Conservation (phyloP, 2,797 vertebrate species). For the Brachymystax lenok region DNA sequence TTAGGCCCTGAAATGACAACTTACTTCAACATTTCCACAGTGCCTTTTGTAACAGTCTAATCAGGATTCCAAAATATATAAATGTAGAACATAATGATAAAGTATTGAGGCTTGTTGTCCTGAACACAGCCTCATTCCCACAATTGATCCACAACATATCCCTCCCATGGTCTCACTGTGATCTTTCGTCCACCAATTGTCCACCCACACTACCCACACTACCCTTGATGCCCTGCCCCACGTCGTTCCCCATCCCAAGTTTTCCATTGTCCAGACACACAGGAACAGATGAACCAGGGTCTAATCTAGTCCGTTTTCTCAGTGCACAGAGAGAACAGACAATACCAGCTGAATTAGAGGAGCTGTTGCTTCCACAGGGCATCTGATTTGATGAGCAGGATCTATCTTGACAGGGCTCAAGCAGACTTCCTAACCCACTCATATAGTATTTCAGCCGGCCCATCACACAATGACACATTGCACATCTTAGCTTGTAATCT, state of each 20-base stretch:
- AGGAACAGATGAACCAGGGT: constrained; percentile 74
- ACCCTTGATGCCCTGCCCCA: constrained; percentile 29
- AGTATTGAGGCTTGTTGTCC: background rate
- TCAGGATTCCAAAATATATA: background rate
- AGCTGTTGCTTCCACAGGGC: constrained; percentile 56
- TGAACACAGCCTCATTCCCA: background rate
- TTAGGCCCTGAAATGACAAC: background rate
- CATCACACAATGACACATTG: constrained; percentile 21
- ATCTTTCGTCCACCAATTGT: constrained; percentile 10
- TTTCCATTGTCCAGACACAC: constrained; percentile 72
- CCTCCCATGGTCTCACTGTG: background rate
- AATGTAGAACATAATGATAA: background rate
- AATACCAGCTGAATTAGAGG: constrained; percentile 72
- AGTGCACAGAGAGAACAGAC: constrained; percentile 77
- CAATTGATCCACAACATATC: background rate
- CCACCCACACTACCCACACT: background rate
- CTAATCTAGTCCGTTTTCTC: constrained; percentile 71
- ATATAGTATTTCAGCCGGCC: constrained; percentile 39
- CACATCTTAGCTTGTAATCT: background rate
- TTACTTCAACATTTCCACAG: background rate
- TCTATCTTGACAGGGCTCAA: constrained; percentile 65
- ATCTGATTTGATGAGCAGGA: constrained; percentile 53
- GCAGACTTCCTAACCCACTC: constrained; percentile 53
- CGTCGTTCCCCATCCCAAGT: constrained; percentile 48
- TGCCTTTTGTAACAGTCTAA: background rate